Evolutionary conservation across 2,113 vertebrate genomes (phyloP).

Genomic region (Coracopsis vasa): DNA sequence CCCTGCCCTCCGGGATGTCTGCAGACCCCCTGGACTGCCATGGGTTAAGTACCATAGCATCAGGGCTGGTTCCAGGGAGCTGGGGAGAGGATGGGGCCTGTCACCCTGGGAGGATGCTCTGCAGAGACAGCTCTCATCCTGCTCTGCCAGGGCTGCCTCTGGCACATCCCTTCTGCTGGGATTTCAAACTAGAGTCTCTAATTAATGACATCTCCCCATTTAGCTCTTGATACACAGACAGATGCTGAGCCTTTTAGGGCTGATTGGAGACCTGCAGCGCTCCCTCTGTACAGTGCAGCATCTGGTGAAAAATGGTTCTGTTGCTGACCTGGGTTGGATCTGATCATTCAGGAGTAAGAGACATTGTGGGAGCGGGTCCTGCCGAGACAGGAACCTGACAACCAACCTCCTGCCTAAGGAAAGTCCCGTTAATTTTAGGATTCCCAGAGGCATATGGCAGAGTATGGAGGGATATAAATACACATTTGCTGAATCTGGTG

Average conservation of each 20-base stretch:
- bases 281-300: not conserved
- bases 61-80: not conserved
- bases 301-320: not conserved
- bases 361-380: not conserved
- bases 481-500: not conserved
- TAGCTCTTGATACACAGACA: not conserved
- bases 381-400: not conserved
- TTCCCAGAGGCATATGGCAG: not conserved
- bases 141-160: not conserved
- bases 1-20: accelerated
- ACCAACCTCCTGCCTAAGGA: not conserved
- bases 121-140: not conserved
- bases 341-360: accelerated
- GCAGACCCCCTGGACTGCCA: accelerated
- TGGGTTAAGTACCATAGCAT: accelerated
- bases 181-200: not conserved
- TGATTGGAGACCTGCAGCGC: not conserved
- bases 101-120: not conserved
- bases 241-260: slow-evolving; percentile 13
- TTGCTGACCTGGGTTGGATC: not conserved
- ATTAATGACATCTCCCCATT: not conserved
- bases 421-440: not conserved
- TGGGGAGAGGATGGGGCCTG: not conserved
- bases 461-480: not conserved
- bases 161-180: not conserved